phyloP scores from a whole-genome alignment of 2,113 vertebrate species.

The Gymnorhina tibicen region DNA sequence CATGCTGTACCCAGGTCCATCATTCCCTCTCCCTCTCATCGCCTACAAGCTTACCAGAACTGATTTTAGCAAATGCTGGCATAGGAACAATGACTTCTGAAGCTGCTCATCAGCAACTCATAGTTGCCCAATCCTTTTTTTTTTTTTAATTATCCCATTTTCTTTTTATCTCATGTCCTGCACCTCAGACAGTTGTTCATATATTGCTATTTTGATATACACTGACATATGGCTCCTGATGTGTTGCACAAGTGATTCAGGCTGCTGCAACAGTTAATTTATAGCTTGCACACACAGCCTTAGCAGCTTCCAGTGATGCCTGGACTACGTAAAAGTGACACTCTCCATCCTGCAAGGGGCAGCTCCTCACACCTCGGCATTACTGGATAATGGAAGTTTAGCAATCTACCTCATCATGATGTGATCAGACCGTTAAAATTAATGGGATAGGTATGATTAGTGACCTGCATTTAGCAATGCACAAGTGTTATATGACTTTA shows the following conservation, averaged over 20 bases:
- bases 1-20: not conserved
- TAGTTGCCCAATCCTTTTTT: not conserved
- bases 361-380: not conserved
- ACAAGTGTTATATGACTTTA: not conserved
- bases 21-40: not conserved
- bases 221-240: constrained; percentile 3
- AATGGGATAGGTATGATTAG: not conserved
- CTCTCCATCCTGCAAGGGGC: not conserved
- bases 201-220: constrained; percentile 28
- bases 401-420: constrained; percentile 45
- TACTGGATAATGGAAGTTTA: constrained; percentile 11
- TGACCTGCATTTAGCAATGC: not conserved
- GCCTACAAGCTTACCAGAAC: not conserved
- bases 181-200: not conserved
- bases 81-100: not conserved
- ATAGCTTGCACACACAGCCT: not conserved
- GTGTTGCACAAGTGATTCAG: constrained; percentile 12
- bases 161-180: not conserved
- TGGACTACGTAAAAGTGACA: constrained; percentile 7
- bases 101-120: not conserved
- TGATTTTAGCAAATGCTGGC: not conserved
- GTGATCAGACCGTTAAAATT: constrained; percentile 28
- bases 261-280: constrained; percentile 24
- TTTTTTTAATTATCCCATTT: not conserved
- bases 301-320: not conserved